Base-by-base conservation (phyloP, 1,140 invertebrate genomes). In the Drosophila bipectinata region DNA sequence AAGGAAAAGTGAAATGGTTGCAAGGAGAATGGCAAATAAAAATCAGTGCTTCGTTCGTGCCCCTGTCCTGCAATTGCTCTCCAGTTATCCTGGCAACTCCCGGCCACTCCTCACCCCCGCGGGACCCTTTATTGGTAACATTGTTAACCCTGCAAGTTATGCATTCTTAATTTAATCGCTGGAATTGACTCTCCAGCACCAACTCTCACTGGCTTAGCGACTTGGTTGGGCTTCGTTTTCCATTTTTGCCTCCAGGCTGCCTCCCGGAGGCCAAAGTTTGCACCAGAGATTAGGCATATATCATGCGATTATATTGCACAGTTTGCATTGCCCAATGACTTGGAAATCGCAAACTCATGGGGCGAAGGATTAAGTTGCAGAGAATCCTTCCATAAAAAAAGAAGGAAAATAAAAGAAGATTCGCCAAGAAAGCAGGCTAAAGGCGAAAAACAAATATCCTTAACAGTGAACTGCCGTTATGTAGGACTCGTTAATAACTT, bases 141-240 rank as follows among this genome's bases (percentile, higher is more conserved):
- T 62, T 89, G 83, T 87, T 88, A 88, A 83, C 79, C 84, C 76
- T 61, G 79, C 68, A 89, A 88, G 83, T 88, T 88, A 88, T 88
- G 83, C 83, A 88, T 88, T 88, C 79, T 88, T 88, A 88, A 88
- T 88, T 88, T 88, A 88, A 88, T 88, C 84, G 83, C 79, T 79
- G 76, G 69, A 88, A 88, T 88, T 88, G 83, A 88, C 83, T 88
- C 84, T 83, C 83, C 72, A 68, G 68, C 76, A 59, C 67, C 75
- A 71, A 56, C 67, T 73, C 47, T 58, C 61, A 44, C 59, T 49
- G 72, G 53, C 79, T 87, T 82, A 87, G 59, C 61, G 49, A 45
- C 28, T 26, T 18, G 58, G 26, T 15, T 15, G 28, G 49, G 51
- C 60, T 60, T 44, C 49, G 14, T 71, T 58, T 68, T 37, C 15